Base-by-base conservation (phyloP, 2,797 vertebrate genomes). In the Gymnoscopelus microlampas region DNA sequence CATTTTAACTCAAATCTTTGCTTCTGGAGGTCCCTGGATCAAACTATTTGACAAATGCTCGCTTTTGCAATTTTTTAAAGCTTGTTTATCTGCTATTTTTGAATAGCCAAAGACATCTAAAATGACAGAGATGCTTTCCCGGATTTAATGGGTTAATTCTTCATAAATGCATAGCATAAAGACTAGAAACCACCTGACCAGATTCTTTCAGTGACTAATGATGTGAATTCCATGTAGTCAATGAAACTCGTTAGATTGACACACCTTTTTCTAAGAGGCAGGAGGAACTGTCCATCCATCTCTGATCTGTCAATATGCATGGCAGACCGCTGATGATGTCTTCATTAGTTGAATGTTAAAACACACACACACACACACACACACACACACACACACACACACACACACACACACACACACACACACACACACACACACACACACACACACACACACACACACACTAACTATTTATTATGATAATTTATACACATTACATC, bases 151-250 rank as follows among this genome's bases (percentile, higher is more conserved):
- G 19, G 3, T 29, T 29, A 4, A 32, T 32, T 32, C 26, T 32
- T 32, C 5, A 32, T 32, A 5, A 32, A 35, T 35, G 32, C 32
- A 35, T 35, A 35, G 32, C 5, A 35, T 7, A 6, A 3, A 32
- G 32, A 35, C 32, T 35, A 35, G 32, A 35, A 35, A 35, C 32
- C 32, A 35, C 32, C 32, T 35, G 32, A 35, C 91, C 89, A 93
- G 77, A 76, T 93, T 89, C 92, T 91, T 88, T 88, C 81, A 71
- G 85, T 94, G 95, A 95, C 87, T 88, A 94, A 96, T 94, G 93
- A 93, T 91, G 93, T 92, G 89, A 92, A 94, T 94, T 93, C 91
- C 91, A 94, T 92, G 94, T 91, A 95, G 94, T 96, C 95, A 94
- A 93, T 96, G 92, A 81, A 88, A 89, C 94, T 93, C 90, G 83